phyloP scores from a whole-genome alignment of 1,140 invertebrate species.

The Euglossa dilemma region DNA sequence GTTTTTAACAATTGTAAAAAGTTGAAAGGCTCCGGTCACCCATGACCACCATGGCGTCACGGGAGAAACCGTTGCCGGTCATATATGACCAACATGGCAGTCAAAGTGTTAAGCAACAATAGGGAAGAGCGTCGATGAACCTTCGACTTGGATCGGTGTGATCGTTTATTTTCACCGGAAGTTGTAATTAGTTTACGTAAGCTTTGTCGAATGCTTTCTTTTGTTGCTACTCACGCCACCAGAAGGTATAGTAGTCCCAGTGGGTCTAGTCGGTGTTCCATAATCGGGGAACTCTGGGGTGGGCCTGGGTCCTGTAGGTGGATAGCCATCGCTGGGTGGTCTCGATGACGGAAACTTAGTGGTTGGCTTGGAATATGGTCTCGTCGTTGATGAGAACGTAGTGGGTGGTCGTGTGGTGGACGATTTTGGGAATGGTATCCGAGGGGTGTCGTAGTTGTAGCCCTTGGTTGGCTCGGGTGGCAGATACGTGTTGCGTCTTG shows the following conservation, averaged over 20 bases:
- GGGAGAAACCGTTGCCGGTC: too few species aligned
- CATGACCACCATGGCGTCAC: too few species aligned
- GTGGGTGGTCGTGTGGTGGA: slow-evolving; percentile 71
- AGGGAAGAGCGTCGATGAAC: too few species aligned
- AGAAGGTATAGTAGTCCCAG: slow-evolving; percentile 60
- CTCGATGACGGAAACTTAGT: slow-evolving; percentile 47
- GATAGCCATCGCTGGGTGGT: slow-evolving; percentile 64
- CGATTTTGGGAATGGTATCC: slow-evolving; percentile 82
- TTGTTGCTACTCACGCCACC: slow-evolving; percentile 33
- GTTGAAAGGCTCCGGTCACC: too few species aligned
- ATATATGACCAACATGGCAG: too few species aligned
- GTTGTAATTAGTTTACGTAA: neutral
- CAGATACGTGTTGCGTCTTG: slow-evolving; percentile 85
- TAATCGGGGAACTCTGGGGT: slow-evolving; percentile 76
- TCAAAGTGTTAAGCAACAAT: too few species aligned
- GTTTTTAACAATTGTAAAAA: too few species aligned
- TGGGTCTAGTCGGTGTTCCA: slow-evolving; percentile 65
- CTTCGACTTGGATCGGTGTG: too few species aligned
- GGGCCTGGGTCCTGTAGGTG: slow-evolving; percentile 70
- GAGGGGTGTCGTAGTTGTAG: slow-evolving; percentile 85
- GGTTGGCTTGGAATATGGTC: slow-evolving; percentile 63
- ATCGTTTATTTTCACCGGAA: too few species aligned
- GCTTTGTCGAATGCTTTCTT: neutral
- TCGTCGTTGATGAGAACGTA: slow-evolving; percentile 53
- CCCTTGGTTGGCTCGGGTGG: slow-evolving; percentile 85